Percentiles rank a stretch among this genome's conserved stretches.
Evolutionary conservation across 2,888 invertebrate species (phyloP).

Genomic region (Agrilus cyanescens): DNA sequence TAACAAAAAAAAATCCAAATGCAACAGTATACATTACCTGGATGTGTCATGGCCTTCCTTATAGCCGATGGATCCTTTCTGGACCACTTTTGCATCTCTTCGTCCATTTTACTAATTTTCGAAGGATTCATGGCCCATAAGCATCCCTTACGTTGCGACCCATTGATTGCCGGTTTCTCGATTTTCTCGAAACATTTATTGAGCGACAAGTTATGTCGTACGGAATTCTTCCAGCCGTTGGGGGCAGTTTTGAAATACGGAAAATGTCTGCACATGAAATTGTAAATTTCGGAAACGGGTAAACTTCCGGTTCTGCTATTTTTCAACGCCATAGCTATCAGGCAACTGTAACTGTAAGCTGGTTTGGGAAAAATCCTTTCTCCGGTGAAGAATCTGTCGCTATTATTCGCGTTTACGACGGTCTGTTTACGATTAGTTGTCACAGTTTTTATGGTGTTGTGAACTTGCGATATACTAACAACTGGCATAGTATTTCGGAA

Average conservation of each 20-base stretch:
- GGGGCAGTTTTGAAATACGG: slow-evolving; percentile 98
- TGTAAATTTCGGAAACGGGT: slow-evolving; percentile 97
- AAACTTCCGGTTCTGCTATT: slow-evolving; percentile 89
- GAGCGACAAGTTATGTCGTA: slow-evolving; percentile 89
- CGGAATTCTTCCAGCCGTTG: slow-evolving; percentile 98
- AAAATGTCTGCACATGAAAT: slow-evolving; percentile 98
- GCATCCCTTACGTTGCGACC: slow-evolving; percentile 77
- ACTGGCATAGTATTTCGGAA: slow-evolving; percentile 27
- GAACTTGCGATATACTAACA: slow-evolving; percentile 26
- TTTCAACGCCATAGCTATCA: slow-evolving; percentile 95
- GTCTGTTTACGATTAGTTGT: slow-evolving; percentile 16
- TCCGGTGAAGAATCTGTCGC: slow-evolving; percentile 34
- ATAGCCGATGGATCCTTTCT: slow-evolving; percentile 89
- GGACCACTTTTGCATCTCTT: slow-evolving; percentile 96
- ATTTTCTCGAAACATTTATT: slow-evolving; percentile 99
- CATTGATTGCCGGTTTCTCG: slow-evolving; percentile 83
- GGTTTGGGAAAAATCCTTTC: slow-evolving; percentile 80
- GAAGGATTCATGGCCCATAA: slow-evolving; percentile 95
- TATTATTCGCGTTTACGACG: slow-evolving; percentile 10
- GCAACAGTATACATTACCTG: slow-evolving; percentile 44
- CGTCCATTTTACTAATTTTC: slow-evolving; percentile 93
- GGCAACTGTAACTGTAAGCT: slow-evolving; percentile 93
- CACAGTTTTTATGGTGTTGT: slow-evolving; percentile 15
- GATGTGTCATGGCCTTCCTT: slow-evolving; percentile 86
- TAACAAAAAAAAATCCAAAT: neutral